Evolutionary conservation across 2,113 vertebrate genomes (phyloP).

Genomic region (Perca flavescens): DNA sequence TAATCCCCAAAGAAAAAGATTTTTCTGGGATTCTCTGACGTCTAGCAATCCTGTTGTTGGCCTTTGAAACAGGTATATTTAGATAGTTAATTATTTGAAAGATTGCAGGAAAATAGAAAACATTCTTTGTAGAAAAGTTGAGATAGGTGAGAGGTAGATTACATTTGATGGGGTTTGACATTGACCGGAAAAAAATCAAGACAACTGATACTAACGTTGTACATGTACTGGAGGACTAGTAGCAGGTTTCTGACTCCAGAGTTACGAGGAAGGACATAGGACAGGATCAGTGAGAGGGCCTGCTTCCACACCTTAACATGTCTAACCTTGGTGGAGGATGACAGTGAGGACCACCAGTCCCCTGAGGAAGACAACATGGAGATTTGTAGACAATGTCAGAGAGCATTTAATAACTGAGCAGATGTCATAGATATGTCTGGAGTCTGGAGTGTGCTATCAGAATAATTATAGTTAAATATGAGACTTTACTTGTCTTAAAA

Average conservation of each 20-base stretch:
- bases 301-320: conserved; percentile 68
- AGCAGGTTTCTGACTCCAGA: conserved; percentile 49
- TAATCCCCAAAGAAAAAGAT: conserved; percentile 30
- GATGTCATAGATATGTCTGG: background rate
- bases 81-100: background rate
- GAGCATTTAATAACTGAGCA: background rate
- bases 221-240: conserved; percentile 56
- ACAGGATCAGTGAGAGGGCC: conserved; percentile 43
- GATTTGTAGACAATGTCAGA: background rate
- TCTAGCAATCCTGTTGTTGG: conserved; percentile 44
- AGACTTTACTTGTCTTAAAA: background rate
- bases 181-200: background rate
- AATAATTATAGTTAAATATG: background rate
- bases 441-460: background rate
- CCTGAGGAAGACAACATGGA: conserved; percentile 37
- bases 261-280: background rate
- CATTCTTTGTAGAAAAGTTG: background rate
- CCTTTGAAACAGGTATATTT: conserved; percentile 47
- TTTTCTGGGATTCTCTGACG: conserved; percentile 32
- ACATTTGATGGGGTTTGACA: background rate
- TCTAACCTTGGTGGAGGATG: conserved; percentile 21
- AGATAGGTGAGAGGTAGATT: background rate
- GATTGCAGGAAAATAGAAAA: background rate
- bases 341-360: conserved; percentile 65
- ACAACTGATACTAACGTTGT: conserved; percentile 58